Conservation (phyloP, 1,140 invertebrate species). For the Heliothis subflexa region DNA sequence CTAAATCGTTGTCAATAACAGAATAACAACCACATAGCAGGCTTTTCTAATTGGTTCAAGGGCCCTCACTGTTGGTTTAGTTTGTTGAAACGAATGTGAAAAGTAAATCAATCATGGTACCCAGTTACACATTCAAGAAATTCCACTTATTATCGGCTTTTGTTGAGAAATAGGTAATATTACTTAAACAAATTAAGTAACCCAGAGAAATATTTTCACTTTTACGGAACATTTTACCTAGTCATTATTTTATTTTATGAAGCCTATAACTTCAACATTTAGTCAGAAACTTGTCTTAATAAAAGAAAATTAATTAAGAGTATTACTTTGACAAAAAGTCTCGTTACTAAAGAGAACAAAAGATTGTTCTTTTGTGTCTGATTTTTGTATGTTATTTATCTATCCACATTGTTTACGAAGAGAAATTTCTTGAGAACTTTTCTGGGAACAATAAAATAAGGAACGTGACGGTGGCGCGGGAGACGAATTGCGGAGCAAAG, state of each 20-base stretch:
- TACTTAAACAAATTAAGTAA: not conserved
- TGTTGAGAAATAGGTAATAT: not conserved
- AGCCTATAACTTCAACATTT: too few species aligned
- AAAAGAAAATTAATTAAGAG: too few species aligned
- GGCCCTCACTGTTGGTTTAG: constrained; percentile 56
- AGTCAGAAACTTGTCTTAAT: too few species aligned
- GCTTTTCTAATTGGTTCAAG: constrained; percentile 67
- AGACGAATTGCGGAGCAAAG: constrained; percentile 52
- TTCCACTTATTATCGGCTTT: constrained; percentile 27
- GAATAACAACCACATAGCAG: constrained; percentile 43
- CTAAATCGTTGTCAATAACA: constrained; percentile 35
- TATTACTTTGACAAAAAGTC: too few species aligned
- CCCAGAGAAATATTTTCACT: too few species aligned
- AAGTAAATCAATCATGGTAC: constrained; percentile 63
- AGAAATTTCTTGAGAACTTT: constrained; percentile 52
- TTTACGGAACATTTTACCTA: too few species aligned
- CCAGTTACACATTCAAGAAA: constrained; percentile 33
- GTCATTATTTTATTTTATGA: too few species aligned
- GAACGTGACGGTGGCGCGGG: constrained; percentile 52
- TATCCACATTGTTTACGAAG: constrained; percentile 48
- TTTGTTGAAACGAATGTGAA: constrained; percentile 60
- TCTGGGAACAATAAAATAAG: constrained; percentile 57
- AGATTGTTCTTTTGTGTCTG: not conserved
- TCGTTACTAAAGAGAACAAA: not conserved
- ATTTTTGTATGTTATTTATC: constrained; percentile 28